Conservation (phyloP, 2,113 vertebrate genomes). For the Brachypodius melanocephalos region DNA sequence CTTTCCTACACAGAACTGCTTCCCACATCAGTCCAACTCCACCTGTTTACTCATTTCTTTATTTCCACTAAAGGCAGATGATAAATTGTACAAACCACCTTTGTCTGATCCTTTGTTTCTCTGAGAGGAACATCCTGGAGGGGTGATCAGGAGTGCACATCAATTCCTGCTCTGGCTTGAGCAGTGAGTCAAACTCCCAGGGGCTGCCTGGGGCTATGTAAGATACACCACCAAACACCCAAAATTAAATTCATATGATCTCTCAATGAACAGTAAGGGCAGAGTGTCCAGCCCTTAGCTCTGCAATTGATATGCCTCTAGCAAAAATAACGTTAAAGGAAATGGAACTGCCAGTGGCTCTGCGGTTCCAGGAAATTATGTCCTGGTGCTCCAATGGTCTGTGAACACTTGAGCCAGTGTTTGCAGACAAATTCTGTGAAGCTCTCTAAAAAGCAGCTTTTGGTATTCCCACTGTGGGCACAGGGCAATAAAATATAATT, state of each 20-base stretch:
- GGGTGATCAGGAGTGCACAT: neutral
- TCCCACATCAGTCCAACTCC: neutral
- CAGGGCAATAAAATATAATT: neutral
- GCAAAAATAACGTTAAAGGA: neutral
- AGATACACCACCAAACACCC: neutral
- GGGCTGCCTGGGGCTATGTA: neutral
- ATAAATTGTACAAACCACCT: neutral
- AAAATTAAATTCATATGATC: neutral
- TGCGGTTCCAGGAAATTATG: neutral
- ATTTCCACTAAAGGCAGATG: neutral
- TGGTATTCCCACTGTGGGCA: neutral
- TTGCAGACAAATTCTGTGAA: neutral
- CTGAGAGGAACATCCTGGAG: neutral
- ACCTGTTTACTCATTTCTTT: neutral
- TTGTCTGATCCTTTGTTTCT: neutral
- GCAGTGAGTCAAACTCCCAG: neutral
- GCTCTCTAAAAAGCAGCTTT: neutral
- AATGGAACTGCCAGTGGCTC: neutral
- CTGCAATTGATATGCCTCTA: neutral
- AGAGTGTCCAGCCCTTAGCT: neutral
- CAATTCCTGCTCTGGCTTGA: neutral
- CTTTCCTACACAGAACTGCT: neutral
- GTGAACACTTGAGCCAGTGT: neutral
- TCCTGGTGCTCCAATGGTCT: neutral
- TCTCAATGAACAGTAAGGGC: neutral